Evolutionary conservation across 2,888 invertebrate species (phyloP), one percentile per base, ranked within the genome.

Genomic region (Osmoderma eremita): DNA sequence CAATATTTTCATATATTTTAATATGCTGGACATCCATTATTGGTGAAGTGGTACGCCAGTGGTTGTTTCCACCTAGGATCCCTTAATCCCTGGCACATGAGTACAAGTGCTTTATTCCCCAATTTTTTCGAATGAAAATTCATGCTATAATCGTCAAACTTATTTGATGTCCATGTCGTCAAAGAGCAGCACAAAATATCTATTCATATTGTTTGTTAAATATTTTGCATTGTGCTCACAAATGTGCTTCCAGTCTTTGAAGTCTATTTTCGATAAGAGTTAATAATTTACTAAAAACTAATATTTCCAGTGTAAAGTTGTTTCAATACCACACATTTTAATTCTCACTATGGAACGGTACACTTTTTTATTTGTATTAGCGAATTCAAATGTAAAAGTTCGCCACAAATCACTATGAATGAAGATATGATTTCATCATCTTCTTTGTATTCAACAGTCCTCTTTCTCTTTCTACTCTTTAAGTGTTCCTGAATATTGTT

Each of bases 181-280:
- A n/a, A n/a, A 64, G 3, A 66, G 17, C 12, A 72, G 36, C 4
- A 24, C 42, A 63, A 67, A 72, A 8, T 61, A 54, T 63, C 53
- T 53, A 20, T 71, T 68, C 13, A 65, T 65, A 36, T 62, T 53
- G 13, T 39, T 54, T 15, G 24, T 24, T 13, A 68, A 12, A 13
- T 22, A 53, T 6, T 64, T 39, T 12, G 2, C 24, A 2, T 71
- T 65, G 48, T 72, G 71, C 48, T 24, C 10, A 49, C 69, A 72
- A 15, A 72, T 38, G 58, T 72, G 69, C 6, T 24, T 36, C n/a
- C n/a, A n/a, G n/a, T n/a, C n/a, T n/a, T n/a, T n/a, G n/a, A n/a
- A n/a, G n/a, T n/a, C n/a, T n/a, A n/a, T n/a, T n/a, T n/a, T n/a
- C n/a, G n/a, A n/a, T n/a, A n/a, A n/a, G n/a, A n/a, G n/a, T n/a